Base-by-base conservation (phyloP, 2,888 invertebrate species). In the Rutpela maculata region DNA sequence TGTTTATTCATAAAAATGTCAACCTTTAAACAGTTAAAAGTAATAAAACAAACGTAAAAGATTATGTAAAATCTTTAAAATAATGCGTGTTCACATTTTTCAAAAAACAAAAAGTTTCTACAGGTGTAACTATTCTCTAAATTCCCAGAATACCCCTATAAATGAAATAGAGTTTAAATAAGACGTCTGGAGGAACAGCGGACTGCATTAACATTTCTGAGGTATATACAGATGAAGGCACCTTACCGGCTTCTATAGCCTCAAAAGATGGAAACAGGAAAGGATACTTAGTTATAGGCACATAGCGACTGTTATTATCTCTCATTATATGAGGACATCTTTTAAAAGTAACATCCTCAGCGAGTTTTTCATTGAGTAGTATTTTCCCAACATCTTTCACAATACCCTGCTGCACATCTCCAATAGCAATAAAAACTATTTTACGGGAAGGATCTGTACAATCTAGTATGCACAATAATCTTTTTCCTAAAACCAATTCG, bases 251-350 rank as follows among this genome's bases (percentile, higher is more conserved):
- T 77, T 81, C 81, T 22, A 81, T 63, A 12, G 75, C 72, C 17
- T 81, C 76, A 22, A 79, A 76, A 26, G 76, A 72, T 0, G 81
- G 81, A 67, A 79, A 81, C 18, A 81, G 63, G 63, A 68, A 74
- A 1, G 81, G 77, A 71, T 78, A 81, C 5, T 69, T 79, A 1
- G 70, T 75, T 62, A 59, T 78, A 9, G 79, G 59, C 19, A 70
- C 22, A 38, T 78, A 70, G 68, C 73, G 76, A n/a, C n/a, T n/a
- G 10, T 66, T 43, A 12, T 66, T 70, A 10, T 55, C 35, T n/a
- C 19, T 57, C 19, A 6, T 57, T 67, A 9, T 10, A 31, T 55
- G 5, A 18, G 43, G n/a, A 67, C 35, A n/a, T 60, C 69, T 11
- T n/a, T 9, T n/a, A n/a, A n/a, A n/a, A n/a, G 18, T 10, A 19